These are phyloP conservation scores for Caenorhabditis zanzibari DNA, from an alignment of 2,888 invertebrate genomes.

Conservation along the genomic window DNA sequence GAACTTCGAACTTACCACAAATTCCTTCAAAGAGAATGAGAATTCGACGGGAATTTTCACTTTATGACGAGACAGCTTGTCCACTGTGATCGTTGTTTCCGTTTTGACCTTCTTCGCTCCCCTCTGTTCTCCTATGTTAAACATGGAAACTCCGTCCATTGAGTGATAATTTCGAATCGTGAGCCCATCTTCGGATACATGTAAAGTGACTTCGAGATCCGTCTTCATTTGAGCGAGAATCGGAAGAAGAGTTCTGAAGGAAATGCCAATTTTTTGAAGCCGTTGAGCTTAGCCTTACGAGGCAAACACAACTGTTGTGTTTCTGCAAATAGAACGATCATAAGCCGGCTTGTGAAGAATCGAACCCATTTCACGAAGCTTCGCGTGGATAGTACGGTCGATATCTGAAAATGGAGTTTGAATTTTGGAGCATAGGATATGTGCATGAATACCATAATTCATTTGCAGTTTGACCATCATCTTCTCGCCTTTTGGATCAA, in stretches of 20 bases:
- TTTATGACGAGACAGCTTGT: constrained; percentile 50
- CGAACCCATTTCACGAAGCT: constrained; percentile 58
- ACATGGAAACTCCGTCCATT: constrained; percentile 13
- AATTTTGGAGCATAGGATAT: no score
- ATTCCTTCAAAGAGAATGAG: constrained; percentile 54
- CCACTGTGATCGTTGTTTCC: constrained; percentile 47
- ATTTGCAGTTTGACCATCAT: constrained; percentile 52
- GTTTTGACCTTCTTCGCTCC: constrained; percentile 52
- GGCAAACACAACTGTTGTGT: constrained; percentile 60
- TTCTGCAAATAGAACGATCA: constrained; percentile 40
- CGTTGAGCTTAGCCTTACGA: constrained; percentile 55
- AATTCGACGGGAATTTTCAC: constrained; percentile 43
- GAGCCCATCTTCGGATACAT: constrained; percentile 25
- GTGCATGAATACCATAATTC: constrained; percentile 48
- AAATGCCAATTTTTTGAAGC: not conserved
- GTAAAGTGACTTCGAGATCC: constrained; percentile 59
- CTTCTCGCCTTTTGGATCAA: constrained; percentile 55
- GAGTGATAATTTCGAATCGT: constrained; percentile 57
- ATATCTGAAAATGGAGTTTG: constrained; percentile 68
- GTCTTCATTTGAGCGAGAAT: constrained; percentile 58
- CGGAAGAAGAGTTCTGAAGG: constrained; percentile 46
- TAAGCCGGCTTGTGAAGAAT: constrained; percentile 47
- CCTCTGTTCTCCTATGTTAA: constrained; percentile 24
- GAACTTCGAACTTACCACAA: constrained; percentile 19
- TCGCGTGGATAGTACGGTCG: constrained; percentile 58